Base-by-base conservation (phyloP, 2,113 vertebrate genomes). In the Phaethornis superciliosus region DNA sequence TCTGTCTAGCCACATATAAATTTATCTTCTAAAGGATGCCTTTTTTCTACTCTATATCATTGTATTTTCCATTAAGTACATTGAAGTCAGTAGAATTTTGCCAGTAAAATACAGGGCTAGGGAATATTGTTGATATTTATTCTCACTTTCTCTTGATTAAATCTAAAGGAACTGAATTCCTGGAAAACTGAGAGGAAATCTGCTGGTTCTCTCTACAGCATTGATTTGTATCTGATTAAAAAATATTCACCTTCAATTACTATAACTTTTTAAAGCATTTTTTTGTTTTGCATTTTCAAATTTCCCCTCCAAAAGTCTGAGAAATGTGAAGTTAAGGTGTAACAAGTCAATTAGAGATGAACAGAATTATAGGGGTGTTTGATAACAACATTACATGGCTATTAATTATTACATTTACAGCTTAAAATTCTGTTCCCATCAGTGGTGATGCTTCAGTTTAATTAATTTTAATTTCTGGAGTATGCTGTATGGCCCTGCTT, bases 391-490 rank as follows among this genome's bases (percentile, higher is more conserved):
- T 68, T 32, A 54, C 72, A 70, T 13, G 32, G 42, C 89, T 96
- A 84, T 63, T 95, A 51, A 33, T 90, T 90, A 89, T 95, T 93
- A 94, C 93, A 97, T 94, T 88, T 91, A 86, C 72, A 93, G 90
- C 42, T 93, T 71, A 47, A 96, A 93, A 91, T 96, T 97, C 47
- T 60, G 79, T 85, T 89, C 54, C 69, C 21, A 91, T 89, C 42
- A 47, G 84, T 94, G 92, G 56, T 60, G 60, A 85, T 96, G 46
- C 72, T 81, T 96, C 69, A 65, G 13, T 19, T 77, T 96, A 95
- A 96, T 97, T 96, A 94, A 87, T 84, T 92, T 96, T 96, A 77
- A 96, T 96, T 96, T 94, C 89, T 94, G 91, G 90, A 85, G 44
- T 90, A 3, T 89, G 51, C 64, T 90, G 84, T 75, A 44, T 96